Percentiles rank a stretch among this genome's conserved stretches.
Evolutionary conservation across 2,113 vertebrate genomes (phyloP).

Genomic region (Aegypius monachus): DNA sequence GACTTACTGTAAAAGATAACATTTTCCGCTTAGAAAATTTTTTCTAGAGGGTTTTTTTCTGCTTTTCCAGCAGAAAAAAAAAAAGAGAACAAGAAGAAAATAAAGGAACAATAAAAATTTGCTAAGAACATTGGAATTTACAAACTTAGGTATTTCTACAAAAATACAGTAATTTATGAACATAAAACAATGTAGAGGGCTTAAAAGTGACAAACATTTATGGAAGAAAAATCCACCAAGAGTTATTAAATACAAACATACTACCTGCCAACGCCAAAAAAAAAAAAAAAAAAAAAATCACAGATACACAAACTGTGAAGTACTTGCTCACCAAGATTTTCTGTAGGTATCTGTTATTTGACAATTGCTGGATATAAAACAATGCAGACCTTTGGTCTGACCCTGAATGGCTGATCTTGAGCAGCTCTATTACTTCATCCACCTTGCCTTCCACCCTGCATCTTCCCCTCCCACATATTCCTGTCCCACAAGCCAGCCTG

Average conservation of each 20-base stretch:
- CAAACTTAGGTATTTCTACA: background rate
- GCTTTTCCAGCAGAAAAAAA: background rate
- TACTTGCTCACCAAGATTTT: background rate
- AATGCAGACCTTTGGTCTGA: background rate
- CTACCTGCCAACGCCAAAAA: background rate
- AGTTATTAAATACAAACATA: background rate
- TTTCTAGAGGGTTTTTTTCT: background rate
- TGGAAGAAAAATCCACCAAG: background rate
- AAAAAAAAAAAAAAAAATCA: background rate
- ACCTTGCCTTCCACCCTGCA: background rate
- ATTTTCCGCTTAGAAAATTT: background rate
- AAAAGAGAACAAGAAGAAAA: background rate
- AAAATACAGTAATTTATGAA: background rate
- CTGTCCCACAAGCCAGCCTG: background rate
- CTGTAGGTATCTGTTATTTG: background rate
- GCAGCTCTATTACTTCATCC: accelerated
- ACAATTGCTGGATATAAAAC: background rate
- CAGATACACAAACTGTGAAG: background rate
- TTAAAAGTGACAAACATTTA: background rate
- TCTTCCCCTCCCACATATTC: too few relatives aligned
- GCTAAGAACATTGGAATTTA: background rate
- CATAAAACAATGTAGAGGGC: background rate
- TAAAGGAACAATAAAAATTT: background rate
- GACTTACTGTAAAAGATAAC: background rate
- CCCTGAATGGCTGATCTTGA: background rate